Percentiles rank a stretch among this genome's conserved stretches.
Evolutionary conservation across 2,113 vertebrate species (phyloP).

Genomic region (Ancistrus triradiatus): DNA sequence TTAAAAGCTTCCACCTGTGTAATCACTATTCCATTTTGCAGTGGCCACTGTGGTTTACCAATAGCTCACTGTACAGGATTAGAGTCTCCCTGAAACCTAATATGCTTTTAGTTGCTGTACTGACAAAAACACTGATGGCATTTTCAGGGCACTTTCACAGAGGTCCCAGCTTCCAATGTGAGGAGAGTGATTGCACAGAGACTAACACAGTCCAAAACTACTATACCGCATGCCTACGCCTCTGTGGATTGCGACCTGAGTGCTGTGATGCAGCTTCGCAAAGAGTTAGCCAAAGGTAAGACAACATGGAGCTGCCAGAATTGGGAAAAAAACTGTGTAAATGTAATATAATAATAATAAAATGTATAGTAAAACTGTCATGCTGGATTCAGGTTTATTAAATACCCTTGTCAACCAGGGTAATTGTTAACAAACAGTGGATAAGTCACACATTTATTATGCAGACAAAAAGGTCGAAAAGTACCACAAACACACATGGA

Average conservation of each 20-base stretch:
- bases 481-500: too few relatives aligned
- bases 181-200: constrained; percentile 91
- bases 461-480: too few relatives aligned
- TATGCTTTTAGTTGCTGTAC: neutral
- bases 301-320: neutral
- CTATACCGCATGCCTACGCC: constrained; percentile 89
- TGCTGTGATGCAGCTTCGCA: constrained; percentile 79
- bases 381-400: too few relatives aligned
- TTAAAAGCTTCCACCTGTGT: too few relatives aligned
- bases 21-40: too few relatives aligned
- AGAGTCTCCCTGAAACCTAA: neutral
- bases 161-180: constrained; percentile 85
- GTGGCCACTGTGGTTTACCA: too few relatives aligned
- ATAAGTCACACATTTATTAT: too few relatives aligned
- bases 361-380: too few relatives aligned
- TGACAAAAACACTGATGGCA: neutral
- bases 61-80: neutral
- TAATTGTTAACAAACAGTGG: too few relatives aligned
- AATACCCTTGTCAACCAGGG: too few relatives aligned
- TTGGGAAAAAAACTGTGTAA: too few relatives aligned
- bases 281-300: constrained; percentile 81
- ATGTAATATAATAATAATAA: too few relatives aligned
- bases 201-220: constrained; percentile 88
- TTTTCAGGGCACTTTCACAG: constrained; percentile 84
- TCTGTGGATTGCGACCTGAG: constrained; percentile 85